phyloP scores from a whole-genome alignment of 2,888 invertebrate genomes.

The Mystacides longicornis region DNA sequence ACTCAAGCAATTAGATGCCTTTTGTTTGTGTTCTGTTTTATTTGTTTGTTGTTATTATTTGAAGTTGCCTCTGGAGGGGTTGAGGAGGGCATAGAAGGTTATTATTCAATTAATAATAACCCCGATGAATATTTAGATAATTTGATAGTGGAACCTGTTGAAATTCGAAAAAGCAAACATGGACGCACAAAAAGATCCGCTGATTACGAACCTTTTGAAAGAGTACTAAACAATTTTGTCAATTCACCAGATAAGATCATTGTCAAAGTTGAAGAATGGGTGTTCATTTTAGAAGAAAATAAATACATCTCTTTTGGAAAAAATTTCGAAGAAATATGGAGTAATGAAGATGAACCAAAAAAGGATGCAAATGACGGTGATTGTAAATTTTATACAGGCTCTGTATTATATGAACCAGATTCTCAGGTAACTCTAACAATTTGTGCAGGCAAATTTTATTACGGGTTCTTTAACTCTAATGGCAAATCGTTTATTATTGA shows the following conservation, averaged over 20 bases:
- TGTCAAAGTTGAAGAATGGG: conserved; percentile 23
- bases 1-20: neutral
- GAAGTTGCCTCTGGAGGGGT: neutral
- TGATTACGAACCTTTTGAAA: conserved; percentile 4
- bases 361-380: neutral
- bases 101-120: conserved; percentile 11
- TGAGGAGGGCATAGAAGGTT: conserved; percentile 3
- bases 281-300: conserved; percentile 23
- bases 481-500: conserved; percentile 25
- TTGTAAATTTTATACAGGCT: conserved; percentile 22
- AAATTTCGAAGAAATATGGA: conserved; percentile 19
- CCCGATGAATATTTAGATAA: conserved; percentile 18
- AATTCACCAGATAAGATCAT: conserved; percentile 10
- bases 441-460: conserved; percentile 22
- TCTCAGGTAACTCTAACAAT: conserved; percentile 25
- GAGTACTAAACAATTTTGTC: neutral
- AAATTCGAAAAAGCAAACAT: neutral
- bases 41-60: neutral
- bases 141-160: conserved; percentile 19
- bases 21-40: neutral
- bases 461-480: conserved; percentile 22
- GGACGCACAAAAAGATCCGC: conserved; percentile 14
- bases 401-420: conserved; percentile 17
- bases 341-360: neutral
- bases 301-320: conserved; percentile 16